These are phyloP conservation scores for Leptatherina wallacei DNA, from an alignment of 2,797 vertebrate genomes.

Conservation along the genomic window DNA sequence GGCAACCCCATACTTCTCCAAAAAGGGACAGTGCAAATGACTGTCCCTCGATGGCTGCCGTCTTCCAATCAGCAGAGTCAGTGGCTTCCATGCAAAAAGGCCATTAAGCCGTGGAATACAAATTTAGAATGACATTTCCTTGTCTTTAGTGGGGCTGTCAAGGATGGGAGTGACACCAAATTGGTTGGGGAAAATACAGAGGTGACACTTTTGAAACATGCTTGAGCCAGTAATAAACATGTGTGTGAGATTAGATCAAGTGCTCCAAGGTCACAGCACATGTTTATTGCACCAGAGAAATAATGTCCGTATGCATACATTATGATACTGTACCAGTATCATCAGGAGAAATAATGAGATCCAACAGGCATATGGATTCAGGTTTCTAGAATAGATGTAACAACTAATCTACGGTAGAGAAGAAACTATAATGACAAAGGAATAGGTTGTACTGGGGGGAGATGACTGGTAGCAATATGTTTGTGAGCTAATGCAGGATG, in stretches of 20 bases:
- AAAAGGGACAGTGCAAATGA: conserved; percentile 76
- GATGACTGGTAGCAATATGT: conserved; percentile 95
- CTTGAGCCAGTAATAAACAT: conserved; percentile 99
- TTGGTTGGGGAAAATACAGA: conserved; percentile 95
- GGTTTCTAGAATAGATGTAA: conserved; percentile 96
- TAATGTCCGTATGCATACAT: conserved; percentile 99
- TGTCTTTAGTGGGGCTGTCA: conserved; percentile 83
- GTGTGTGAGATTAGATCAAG: conserved; percentile 96
- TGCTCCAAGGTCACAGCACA: conserved; percentile 96
- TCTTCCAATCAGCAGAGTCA: conserved; percentile 75
- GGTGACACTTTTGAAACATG: conserved; percentile 99
- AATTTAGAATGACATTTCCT: conserved; percentile 70
- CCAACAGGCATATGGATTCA: conserved; percentile 99
- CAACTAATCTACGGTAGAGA: conserved; percentile 96
- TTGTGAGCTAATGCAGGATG: conserved; percentile 96
- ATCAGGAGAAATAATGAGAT: conserved; percentile 98
- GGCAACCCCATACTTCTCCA: conserved; percentile 98
- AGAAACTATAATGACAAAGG: conserved; percentile 97
- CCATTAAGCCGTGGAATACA: conserved; percentile 72
- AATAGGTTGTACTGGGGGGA: conserved; percentile 85
- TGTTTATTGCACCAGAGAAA: conserved; percentile 99
- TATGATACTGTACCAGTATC: conserved; percentile 99
- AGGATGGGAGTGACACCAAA: conserved; percentile 86
- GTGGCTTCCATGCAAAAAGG: conserved; percentile 73
- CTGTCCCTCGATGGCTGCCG: conserved; percentile 77